Evolutionary conservation across 2,797 vertebrate species (phyloP).

Genomic region (Rhincodon typus): DNA sequence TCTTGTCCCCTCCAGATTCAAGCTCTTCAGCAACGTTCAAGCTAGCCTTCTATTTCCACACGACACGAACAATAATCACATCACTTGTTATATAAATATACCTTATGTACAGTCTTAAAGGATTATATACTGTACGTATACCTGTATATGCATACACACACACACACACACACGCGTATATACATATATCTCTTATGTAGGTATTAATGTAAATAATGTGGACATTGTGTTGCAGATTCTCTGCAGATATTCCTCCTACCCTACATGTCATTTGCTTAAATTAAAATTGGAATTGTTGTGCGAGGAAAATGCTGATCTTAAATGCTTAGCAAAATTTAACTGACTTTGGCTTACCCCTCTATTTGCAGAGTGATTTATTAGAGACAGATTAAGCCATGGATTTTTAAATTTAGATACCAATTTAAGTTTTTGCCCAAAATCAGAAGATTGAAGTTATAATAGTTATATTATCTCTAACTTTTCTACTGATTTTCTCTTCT

Average conservation of each 20-base stretch:
- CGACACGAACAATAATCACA: background rate
- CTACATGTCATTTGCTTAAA: background rate
- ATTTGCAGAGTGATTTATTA: background rate
- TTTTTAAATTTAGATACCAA: background rate
- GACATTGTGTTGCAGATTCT: too few relatives aligned
- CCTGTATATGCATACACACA: too few relatives aligned
- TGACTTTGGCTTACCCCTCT: background rate
- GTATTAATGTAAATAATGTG: too few relatives aligned
- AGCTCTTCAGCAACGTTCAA: background rate
- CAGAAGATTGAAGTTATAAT: background rate
- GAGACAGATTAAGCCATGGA: background rate
- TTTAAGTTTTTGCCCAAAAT: background rate
- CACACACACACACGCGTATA: too few relatives aligned
- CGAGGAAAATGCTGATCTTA: background rate
- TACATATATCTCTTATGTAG: too few relatives aligned
- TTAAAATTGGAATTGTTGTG: background rate
- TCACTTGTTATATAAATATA: too few relatives aligned
- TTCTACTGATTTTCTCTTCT: background rate
- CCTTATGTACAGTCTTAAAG: too few relatives aligned
- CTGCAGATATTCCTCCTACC: background rate
- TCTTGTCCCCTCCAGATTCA: background rate
- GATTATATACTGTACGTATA: too few relatives aligned
- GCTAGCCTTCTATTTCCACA: background rate
- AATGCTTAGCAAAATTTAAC: background rate
- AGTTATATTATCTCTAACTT: background rate